A percentile compares a stretch with the other conserved stretches of the same genome.
These are phyloP conservation scores for Eolophus roseicapilla DNA, from an alignment of 2,113 vertebrate genomes.

Conservation along the genomic window DNA sequence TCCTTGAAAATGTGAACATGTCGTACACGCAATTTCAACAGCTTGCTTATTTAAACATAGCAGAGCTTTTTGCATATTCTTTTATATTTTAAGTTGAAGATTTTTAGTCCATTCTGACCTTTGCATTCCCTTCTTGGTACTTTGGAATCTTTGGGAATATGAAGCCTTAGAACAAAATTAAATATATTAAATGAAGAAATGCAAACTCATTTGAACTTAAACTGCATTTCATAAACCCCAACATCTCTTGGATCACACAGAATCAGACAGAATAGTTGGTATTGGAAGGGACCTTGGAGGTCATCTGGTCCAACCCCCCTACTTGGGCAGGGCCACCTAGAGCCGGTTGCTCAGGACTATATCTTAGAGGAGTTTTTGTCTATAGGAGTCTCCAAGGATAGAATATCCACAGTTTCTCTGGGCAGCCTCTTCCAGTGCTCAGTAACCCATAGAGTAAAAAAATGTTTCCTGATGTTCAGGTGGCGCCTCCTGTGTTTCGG, in stretches of 20 bases:
- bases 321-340: background rate
- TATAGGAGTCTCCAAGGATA: background rate
- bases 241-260: background rate
- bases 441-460: background rate
- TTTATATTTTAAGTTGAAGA: background rate
- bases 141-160: background rate
- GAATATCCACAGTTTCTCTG: background rate
- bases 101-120: background rate
- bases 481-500: fast-evolving
- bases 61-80: background rate
- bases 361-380: background rate
- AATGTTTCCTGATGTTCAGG: background rate
- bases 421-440: background rate
- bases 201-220: background rate
- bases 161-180: background rate
- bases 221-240: background rate
- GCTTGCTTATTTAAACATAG: background rate
- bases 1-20: background rate
- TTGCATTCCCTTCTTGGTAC: background rate
- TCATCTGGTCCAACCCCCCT: background rate
- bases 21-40: background rate
- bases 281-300: background rate
- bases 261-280: background rate
- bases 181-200: background rate
- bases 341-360: background rate